Percentiles rank a stretch among this genome's conserved stretches.
Conservation (phyloP, 2,113 vertebrate genomes). For the Girardinichthys multiradiatus region DNA sequence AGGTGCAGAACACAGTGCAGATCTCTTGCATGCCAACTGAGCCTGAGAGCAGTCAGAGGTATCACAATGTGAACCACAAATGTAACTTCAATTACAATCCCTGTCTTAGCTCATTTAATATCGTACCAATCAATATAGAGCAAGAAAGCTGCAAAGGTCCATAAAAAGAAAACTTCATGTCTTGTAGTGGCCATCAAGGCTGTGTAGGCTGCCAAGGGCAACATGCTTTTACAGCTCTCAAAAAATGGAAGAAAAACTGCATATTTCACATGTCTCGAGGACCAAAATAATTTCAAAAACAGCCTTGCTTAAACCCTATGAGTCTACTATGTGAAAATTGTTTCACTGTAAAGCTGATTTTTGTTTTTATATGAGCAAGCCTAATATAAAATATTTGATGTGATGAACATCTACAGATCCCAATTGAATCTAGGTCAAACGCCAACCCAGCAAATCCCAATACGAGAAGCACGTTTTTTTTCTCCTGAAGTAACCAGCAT, state of each 20-base stretch:
- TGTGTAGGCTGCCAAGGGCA: conserved; percentile 13
- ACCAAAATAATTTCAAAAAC: conserved; percentile 12
- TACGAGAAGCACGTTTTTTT: conserved; percentile 65
- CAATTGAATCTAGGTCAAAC: conserved; percentile 59
- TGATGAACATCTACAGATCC: conserved; percentile 40
- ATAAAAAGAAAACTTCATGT: conserved; percentile 1
- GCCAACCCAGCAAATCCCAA: conserved; percentile 60
- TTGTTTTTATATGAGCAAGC: conserved; percentile 42
- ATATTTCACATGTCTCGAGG: conserved; percentile 27
- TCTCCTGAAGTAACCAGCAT: conserved; percentile 66
- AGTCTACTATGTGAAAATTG: conserved; percentile 6
- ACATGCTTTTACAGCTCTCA: conserved; percentile 10
- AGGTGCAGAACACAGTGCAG: conserved; percentile 20
- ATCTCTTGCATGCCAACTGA: conserved; percentile 11
- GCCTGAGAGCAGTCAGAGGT: conserved; percentile 1
- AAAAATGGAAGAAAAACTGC: conserved; percentile 8
- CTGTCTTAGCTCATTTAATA: not conserved
- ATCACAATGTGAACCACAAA: not conserved
- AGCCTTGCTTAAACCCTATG: conserved; percentile 9
- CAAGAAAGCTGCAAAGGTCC: not conserved
- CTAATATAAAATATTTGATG: conserved; percentile 61
- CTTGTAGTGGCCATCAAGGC: not conserved
- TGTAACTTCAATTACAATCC: conserved; percentile 6
- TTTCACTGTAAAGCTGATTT: conserved; percentile 32
- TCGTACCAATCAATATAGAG: not conserved